Percentiles rank a stretch among this genome's conserved stretches.
Conservation (phyloP, 2,797 vertebrate genomes). For the Pteronotus mesoamericanus region DNA sequence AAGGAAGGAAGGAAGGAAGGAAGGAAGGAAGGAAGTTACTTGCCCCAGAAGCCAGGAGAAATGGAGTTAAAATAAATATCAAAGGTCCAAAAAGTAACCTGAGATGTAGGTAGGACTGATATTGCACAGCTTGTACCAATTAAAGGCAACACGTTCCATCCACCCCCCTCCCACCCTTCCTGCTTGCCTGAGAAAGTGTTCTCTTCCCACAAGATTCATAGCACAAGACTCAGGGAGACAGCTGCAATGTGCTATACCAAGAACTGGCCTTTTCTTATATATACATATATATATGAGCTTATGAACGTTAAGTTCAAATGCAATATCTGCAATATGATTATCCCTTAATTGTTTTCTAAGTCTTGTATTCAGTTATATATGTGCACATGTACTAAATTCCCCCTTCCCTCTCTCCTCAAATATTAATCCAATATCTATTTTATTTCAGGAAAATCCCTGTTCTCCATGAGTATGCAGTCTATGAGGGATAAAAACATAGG, state of each 20-base stretch:
- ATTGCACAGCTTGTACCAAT: background rate
- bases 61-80: background rate
- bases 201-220: background rate
- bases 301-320: background rate
- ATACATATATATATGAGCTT: background rate
- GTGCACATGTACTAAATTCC: background rate
- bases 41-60: background rate
- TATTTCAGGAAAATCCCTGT: background rate
- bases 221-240: background rate
- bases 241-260: background rate
- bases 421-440: background rate
- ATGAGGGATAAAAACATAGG: background rate
- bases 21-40: background rate
- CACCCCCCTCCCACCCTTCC: background rate
- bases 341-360: background rate
- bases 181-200: background rate
- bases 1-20: background rate
- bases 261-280: background rate
- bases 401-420: background rate
- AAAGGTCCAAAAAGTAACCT: background rate
- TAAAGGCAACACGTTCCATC: background rate
- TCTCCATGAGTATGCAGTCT: background rate
- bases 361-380: background rate
- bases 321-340: background rate
- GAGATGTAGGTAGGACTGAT: background rate